These are phyloP conservation scores for Pimephales promelas DNA, from an alignment of 2,113 vertebrate genomes.

Conservation along the genomic window DNA sequence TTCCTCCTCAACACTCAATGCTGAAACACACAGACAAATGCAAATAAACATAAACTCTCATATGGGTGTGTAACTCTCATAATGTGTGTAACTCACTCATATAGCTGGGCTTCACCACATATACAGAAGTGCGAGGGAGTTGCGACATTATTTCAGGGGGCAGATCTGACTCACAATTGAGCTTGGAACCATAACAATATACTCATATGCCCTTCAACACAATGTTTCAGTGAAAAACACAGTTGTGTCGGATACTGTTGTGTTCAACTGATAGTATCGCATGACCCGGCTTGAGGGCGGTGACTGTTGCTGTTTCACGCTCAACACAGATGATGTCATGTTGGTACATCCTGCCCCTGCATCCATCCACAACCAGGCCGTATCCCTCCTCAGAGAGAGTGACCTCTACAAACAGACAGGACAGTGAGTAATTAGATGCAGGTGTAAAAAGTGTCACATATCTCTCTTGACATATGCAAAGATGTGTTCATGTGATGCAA, in stretches of 20 bases:
- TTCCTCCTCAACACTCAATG: conserved; percentile 59
- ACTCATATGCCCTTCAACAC: neutral
- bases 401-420: conserved; percentile 59
- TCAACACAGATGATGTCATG: conserved; percentile 59
- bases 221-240: neutral
- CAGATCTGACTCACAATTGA: conserved; percentile 57
- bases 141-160: conserved; percentile 62
- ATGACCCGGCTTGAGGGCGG: conserved; percentile 64
- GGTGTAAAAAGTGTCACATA: neutral
- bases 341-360: neutral
- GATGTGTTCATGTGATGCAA: neutral
- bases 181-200: conserved; percentile 34
- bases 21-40: conserved; percentile 50
- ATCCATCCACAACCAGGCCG: neutral
- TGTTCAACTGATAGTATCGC: conserved; percentile 62
- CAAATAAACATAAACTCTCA: neutral
- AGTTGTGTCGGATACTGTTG: conserved; percentile 60
- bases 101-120: conserved; percentile 68
- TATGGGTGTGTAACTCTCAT: neutral
- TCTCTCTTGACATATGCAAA: conserved; percentile 4
- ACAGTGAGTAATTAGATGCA: neutral
- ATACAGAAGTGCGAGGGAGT: conserved; percentile 65
- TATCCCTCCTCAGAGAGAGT: conserved; percentile 66
- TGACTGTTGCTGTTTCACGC: conserved; percentile 60
- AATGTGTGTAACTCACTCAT: conserved; percentile 52